Evolutionary conservation across 2,888 invertebrate species (phyloP).

Genomic region (Mesoligia furuncula): DNA sequence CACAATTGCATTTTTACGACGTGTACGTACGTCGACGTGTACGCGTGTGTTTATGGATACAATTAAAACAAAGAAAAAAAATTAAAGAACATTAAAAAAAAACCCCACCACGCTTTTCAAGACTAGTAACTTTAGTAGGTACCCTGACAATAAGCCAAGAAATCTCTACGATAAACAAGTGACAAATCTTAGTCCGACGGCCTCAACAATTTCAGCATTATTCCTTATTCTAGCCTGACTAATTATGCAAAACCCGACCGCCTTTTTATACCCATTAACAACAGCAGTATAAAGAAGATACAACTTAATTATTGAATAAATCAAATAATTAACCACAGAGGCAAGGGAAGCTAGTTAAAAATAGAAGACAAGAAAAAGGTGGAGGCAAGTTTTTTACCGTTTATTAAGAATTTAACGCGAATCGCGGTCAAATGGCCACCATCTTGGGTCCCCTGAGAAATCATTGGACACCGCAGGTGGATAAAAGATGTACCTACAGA

Average conservation of each 20-base stretch:
- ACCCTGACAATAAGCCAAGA: neutral
- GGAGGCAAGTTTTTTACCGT: conserved; percentile 65
- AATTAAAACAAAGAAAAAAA: neutral
- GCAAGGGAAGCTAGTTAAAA: conserved; percentile 51
- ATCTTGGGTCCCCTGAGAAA: conserved; percentile 71
- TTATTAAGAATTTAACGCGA: conserved; percentile 77
- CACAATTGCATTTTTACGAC: too few relatives aligned
- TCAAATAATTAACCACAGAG: conserved; percentile 55
- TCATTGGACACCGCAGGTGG: conserved; percentile 68
- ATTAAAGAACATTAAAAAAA: neutral
- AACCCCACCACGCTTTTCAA: neutral
- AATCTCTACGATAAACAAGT: conserved; percentile 1
- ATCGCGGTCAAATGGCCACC: conserved; percentile 71
- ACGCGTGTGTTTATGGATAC: too few relatives aligned
- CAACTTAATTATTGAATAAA: conserved; percentile 58
- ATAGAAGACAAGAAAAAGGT: conserved; percentile 45
- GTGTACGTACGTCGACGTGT: too few relatives aligned
- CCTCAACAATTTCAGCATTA: neutral
- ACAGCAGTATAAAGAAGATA: conserved; percentile 28
- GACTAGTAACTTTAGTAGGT: neutral
- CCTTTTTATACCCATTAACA: conserved; percentile 35
- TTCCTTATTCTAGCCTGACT: conserved; percentile 1
- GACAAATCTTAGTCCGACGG: neutral
- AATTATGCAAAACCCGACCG: conserved; percentile 40
- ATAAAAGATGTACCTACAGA: conserved; percentile 63